Base-by-base conservation (phyloP, 2,888 invertebrate species). In the Mactromeris polynyma region DNA sequence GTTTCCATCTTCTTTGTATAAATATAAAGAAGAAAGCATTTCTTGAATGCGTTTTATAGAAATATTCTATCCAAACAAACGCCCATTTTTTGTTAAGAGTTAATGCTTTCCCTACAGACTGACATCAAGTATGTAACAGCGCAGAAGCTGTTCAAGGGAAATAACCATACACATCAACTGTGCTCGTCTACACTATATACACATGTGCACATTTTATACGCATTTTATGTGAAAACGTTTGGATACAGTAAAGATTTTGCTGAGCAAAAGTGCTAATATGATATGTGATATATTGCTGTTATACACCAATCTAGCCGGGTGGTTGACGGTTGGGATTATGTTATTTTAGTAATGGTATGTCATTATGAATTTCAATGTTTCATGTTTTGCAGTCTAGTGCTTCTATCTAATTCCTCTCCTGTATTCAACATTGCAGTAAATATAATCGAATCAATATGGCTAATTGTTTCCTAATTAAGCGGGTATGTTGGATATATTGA, bases 141-240 rank as follows among this genome's bases (percentile, higher is more conserved):
- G 26, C 58, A 42, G 42, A 42, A 51, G 2, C 51, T 17, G 51
- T 51, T 64, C 26, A n/a, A 73, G 73, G 73, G 73, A 33, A 36
- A 26, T 73, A 73, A 73, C 7, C 36, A 11, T 33, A 36, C 73
- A 31, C 7, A 6, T 1, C 14, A 7, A 19, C 73, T 33, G 26
- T 73, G 17, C 14, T 11, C 19, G 73, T 73, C 73, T 73, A 73
- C 31, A 36, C 33, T 33, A 17, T 11, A 73, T 36, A 73, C 73
- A 73, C 73, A 73, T 73, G 73, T 73, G 73, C 73, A 73, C 26
- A 21, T 73, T 73, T 73, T 33, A 73, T 73, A 36, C 36, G 36
- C 73, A 36, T 73, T 73, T 73, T 73, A 73, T 73, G 73, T 73
- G 73, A 73, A 73, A 73, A 73, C 73, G 26, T 73, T 73, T 17